These are phyloP conservation scores for Palythoa grandiflora DNA, from an alignment of 92 coral and sea anemone species.

Conservation along the genomic window DNA sequence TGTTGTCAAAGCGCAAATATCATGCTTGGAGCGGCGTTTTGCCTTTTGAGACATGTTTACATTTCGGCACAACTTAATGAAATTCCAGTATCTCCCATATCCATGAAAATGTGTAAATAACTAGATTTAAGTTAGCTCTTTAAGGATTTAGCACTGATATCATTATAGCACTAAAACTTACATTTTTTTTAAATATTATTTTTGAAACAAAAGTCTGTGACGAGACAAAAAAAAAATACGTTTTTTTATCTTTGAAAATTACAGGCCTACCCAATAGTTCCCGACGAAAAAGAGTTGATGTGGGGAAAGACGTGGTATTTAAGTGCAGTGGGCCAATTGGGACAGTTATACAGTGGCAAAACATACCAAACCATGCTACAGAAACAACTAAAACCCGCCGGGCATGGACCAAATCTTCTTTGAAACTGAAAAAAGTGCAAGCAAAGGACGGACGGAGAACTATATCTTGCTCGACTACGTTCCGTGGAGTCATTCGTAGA, in stretches of 20 bases:
- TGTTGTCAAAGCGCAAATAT: not conserved
- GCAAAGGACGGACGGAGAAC: not conserved
- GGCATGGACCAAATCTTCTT: not conserved
- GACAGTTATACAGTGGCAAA: not conserved
- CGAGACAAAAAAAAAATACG: not conserved
- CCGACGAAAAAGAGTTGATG: not conserved
- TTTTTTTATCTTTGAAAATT: not conserved
- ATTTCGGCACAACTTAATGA: not conserved
- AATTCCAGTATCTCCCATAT: not conserved
- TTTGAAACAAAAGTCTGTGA: not conserved
- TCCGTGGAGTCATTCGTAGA: not conserved
- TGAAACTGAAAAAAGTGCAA: not conserved
- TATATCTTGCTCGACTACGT: not conserved
- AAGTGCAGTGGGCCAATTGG: not conserved
- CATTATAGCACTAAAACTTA: not conserved
- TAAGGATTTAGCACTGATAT: not conserved
- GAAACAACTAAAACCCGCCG: not conserved
- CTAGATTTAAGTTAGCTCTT: not conserved
- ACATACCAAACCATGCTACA: not conserved
- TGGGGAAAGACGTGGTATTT: not conserved
- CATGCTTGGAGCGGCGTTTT: not conserved
- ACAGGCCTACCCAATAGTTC: conserved; percentile 4
- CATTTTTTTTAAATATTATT: too few species aligned
- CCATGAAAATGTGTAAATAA: not conserved
- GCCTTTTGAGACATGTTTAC: not conserved